Base-by-base conservation (phyloP, 2,113 vertebrate species). In the Onychostruthus taczanowskii region DNA sequence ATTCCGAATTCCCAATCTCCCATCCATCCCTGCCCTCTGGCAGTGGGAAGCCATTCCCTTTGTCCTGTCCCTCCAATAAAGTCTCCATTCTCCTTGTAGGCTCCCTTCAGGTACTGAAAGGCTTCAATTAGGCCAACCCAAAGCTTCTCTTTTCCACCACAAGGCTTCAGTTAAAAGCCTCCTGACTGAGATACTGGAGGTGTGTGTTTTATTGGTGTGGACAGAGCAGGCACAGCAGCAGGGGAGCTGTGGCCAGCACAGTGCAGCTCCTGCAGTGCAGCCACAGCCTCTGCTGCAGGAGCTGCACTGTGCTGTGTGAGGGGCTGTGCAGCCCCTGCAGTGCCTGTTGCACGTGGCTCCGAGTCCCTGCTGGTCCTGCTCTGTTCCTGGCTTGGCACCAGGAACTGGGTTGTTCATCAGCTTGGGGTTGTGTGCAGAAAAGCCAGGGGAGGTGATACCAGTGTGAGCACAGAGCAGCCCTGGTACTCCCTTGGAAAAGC, bases 11-110 rank as follows among this genome's bases (percentile, higher is more conserved):
- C 46, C 33, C 47, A n/a, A 28, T 6, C 11, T 46, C 46, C 23
- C 22, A 68, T 20, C 23, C 0, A 6, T 0, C 28, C 16, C 39
- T 27, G 16, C 37, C 52, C 23, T 58, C 52, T 59, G 52, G 28
- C 16, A 46, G 0, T 28, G 10, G 9, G 52, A 58, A 49, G 61
- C 28, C 61, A 30, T n/a, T 47, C 23, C 39, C 23, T 1, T 1
- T 47, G 33, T 70, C 23, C 16, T 41, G 6, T 75, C 11, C 11
- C 39, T 61, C 24, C n/a, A 41, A 14, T 22, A 46, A 75, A 46
- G 20, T 49, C 26, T 43, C 26, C 31, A 27, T 27, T 18, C 12
- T 50, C 50, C 76, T 20, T 58, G 31, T 26, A 43, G 33, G 17
- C 22, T 50, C 50, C 15, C 18, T 44, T 73, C 59, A 73, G 26